These are phyloP conservation scores for Callipepla californica DNA, from an alignment of 2,113 vertebrate genomes.

Conservation along the genomic window DNA sequence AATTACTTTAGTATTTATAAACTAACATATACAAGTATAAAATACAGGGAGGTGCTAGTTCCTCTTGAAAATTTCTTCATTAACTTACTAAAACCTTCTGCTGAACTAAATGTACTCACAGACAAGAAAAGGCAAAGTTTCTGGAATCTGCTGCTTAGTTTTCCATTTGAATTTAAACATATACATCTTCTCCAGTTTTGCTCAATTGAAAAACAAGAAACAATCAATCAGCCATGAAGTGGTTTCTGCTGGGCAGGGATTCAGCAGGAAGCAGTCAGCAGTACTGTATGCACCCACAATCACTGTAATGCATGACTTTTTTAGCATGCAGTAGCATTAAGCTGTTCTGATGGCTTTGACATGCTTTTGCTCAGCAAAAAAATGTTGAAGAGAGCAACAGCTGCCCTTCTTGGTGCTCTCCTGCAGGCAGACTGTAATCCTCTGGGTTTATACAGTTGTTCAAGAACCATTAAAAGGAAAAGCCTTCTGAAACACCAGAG, in stretches of 20 bases:
- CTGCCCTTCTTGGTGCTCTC: constrained; percentile 49
- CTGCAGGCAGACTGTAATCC: constrained; percentile 53
- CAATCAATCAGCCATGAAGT: not conserved
- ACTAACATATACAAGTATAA: not conserved
- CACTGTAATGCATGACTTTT: not conserved
- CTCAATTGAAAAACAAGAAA: not conserved
- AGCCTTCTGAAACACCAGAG: constrained; percentile 14
- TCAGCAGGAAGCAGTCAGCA: not conserved
- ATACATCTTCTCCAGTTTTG: not conserved
- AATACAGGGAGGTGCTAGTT: not conserved
- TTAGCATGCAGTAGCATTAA: constrained; percentile 17
- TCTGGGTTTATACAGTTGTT: constrained; percentile 64
- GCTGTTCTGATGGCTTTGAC: constrained; percentile 15
- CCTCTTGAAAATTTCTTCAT: not conserved
- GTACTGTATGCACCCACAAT: not conserved
- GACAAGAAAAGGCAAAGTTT: not conserved
- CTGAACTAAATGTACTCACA: not conserved
- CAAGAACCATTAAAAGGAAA: constrained; percentile 36
- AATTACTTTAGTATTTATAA: not conserved
- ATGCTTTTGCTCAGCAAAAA: constrained; percentile 31
- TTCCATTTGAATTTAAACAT: not conserved
- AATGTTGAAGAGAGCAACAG: constrained; percentile 43
- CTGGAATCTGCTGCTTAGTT: not conserved
- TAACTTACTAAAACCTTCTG: not conserved
- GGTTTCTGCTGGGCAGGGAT: constrained; percentile 34